Percentiles rank a stretch among this genome's conserved stretches.
Evolutionary conservation across 2,888 invertebrate species (phyloP).

Genomic region (Hemicrepidius hirtus): DNA sequence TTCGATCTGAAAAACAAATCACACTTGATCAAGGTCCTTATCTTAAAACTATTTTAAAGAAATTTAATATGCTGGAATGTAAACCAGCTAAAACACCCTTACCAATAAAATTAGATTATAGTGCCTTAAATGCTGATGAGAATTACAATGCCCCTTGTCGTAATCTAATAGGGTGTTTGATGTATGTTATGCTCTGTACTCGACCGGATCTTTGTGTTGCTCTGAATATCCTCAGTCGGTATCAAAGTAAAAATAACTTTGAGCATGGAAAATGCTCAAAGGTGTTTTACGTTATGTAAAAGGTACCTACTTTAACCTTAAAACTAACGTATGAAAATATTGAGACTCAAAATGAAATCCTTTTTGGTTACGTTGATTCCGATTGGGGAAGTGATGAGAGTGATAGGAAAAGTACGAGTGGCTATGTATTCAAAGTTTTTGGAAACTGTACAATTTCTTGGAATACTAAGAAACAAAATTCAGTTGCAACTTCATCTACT

Average conservation of each 20-base stretch:
- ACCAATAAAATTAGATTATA: conserved; percentile 11
- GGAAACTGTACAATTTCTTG: too few relatives aligned
- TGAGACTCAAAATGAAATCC: conserved; percentile 54
- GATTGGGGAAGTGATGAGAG: conserved; percentile 57
- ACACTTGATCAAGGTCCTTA: conserved; percentile 50
- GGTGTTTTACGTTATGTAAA: conserved; percentile 54
- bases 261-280: conserved; percentile 41
- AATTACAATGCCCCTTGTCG: conserved; percentile 33
- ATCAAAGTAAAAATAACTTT: conserved; percentile 29
- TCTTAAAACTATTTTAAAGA: conserved; percentile 53
- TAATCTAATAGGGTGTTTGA: conserved; percentile 29
- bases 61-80: conserved; percentile 56
- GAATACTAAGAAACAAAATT: too few relatives aligned
- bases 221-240: conserved; percentile 1
- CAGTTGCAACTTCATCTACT: too few relatives aligned
- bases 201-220: conserved; percentile 6
- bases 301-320: conserved; percentile 58
- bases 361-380: conserved; percentile 61
- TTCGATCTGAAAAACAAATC: conserved; percentile 44
- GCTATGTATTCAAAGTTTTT: too few relatives aligned
- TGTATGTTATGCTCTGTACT: conserved; percentile 24
- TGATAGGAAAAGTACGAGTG: conserved; percentile 8
- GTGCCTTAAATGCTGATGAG: conserved; percentile 4
- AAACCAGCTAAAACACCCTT: conserved; percentile 28
- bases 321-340: conserved; percentile 57